Base-by-base conservation (phyloP, 2,113 vertebrate genomes). In the Crotalus viridis region DNA sequence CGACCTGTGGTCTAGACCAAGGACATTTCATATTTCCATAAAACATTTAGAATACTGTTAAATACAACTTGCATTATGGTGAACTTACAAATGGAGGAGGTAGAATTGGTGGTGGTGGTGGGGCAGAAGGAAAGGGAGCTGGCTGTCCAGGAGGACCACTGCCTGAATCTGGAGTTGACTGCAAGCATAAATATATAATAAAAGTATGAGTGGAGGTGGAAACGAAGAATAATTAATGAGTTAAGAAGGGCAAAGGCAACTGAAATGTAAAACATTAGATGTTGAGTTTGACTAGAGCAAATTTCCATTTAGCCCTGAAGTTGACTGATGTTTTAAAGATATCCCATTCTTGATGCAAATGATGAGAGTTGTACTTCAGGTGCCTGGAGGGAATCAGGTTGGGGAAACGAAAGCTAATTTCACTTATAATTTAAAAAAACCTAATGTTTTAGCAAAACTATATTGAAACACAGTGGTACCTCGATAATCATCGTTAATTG, bases 11-110 rank as follows among this genome's bases (percentile, higher is more conserved):
- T 46, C 46, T 46, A 46, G 17, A 81, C 74, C 33, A 81, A 81
- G 1, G 15, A 10, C 28, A 10, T 52, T 52, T 57, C 54, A 5
- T 22, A 52, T 3, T 26, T 24, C 28, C 15, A 24, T 46, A 93
- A 51, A 28, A 15, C 5, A 48, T 51, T 24, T 69, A 28, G 46
- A n/a, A 55, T 43, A 39, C 19, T 74, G 64, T 7, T 87, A 48
- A 39, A 64, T n/a, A 19, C 39, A 91, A 74, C 10, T 5, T 24
- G n/a, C 19, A 59, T 5, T 93, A 89, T 56, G 85, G 88, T 89
- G 91, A 95, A 97, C 97, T 98, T 97, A 98, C 97, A 95, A 98
- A 98, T 95, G 97, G 97, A 94, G 97, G 97, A 94, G 97, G 97
- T 96, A 98, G 97, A 96, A 98, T 97, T 93, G 97, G 97, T 93